Base-by-base conservation (phyloP, 2,888 invertebrate species). In the Drosophila siamana region DNA sequence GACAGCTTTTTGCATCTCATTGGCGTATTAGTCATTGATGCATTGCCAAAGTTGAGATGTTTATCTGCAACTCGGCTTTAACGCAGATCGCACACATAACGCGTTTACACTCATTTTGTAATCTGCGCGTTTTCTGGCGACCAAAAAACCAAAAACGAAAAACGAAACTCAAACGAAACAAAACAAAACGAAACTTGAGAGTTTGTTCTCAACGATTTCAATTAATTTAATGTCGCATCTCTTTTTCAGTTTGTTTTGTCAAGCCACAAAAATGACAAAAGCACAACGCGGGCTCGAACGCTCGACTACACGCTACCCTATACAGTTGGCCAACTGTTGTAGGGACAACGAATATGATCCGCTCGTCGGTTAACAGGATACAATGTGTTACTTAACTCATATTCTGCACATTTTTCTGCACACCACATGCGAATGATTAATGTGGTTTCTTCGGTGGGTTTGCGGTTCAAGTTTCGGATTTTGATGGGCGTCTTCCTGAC, bases 371-470 rank as follows among this genome's bases (percentile, higher is more conserved):
- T 40, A 36, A 30, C 61, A 47, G 47, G 51, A 48, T 52, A 70
- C 38, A n/a, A 11, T 1, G 3, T 19, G 19, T 19, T n/a, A 13
- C 28, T 19, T 16, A 47, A 28, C 57, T 36, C 30, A 33, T 62
- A 69, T 74, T 68, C 46, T 28, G 67, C 47, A 70, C 26, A 48
- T 51, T 56, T 60, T 46, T 22, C 24, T 41, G 41, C 55, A 61
- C 54, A 60, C 43, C 60, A 68, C 60, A 84, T 75, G 85, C 75
- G 66, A 81, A 83, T 86, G 83, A 83, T 86, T 86, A 83, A 83
- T 83, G 87, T 69, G 82, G 69, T 69, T 76, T 68, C 65, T 69
- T 70, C 57, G 57, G 54, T 71, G 52, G 67, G 74, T 40, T 59
- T 46, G 51, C 55, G 33, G 54, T 28, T 62, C 52, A 61, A 52